Conservation (phyloP, 2,113 vertebrate genomes). For the Sylvia atricapilla region DNA sequence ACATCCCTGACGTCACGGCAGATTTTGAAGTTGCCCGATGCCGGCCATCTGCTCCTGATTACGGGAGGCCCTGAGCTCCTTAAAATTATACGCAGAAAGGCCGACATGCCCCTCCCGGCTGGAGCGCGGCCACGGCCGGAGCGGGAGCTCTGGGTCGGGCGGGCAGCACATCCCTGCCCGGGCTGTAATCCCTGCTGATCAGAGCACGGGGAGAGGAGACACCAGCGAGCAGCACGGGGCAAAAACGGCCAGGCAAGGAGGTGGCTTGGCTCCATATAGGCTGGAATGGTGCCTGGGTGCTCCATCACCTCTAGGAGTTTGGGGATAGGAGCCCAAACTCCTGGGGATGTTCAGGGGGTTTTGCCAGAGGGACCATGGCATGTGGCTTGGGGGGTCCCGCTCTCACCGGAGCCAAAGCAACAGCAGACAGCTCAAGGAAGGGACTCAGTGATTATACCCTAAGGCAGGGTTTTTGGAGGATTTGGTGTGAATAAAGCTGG, state of each 20-base stretch:
- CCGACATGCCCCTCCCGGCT: neutral
- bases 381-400: accelerated
- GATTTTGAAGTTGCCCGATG: slow-evolving; percentile 66
- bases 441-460: neutral
- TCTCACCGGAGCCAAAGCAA: neutral
- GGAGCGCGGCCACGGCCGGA: neutral
- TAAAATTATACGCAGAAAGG: slow-evolving; percentile 26
- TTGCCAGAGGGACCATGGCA: neutral
- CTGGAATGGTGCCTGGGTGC: accelerated
- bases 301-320: neutral
- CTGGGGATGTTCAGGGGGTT: neutral
- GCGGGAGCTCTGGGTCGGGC: neutral
- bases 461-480: neutral
- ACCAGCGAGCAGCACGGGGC: neutral
- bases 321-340: neutral
- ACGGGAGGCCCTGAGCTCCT: slow-evolving; percentile 65
- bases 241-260: neutral
- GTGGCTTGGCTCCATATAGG: accelerated
- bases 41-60: slow-evolving; percentile 70
- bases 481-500: neutral
- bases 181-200: neutral
- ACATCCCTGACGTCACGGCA: slow-evolving; percentile 62
- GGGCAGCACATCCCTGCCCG: neutral
- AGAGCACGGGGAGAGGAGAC: accelerated
- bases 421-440: neutral